Evolutionary conservation across 1,140 invertebrate genomes (phyloP).

Genomic region (Drosophila sturtevanti): DNA sequence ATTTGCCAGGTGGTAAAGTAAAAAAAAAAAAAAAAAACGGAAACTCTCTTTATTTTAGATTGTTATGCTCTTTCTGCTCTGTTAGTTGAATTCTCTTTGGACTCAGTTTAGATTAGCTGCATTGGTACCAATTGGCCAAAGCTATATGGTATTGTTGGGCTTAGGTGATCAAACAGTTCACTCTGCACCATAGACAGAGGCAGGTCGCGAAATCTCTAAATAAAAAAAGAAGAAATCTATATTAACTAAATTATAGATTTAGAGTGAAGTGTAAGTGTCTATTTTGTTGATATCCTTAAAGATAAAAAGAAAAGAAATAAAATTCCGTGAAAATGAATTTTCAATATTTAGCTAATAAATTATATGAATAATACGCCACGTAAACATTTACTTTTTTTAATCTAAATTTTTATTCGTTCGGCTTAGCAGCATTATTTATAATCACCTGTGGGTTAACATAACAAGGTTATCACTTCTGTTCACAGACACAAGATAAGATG

Average conservation of each 20-base stretch:
- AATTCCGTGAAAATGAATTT: not conserved
- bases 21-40: slow-evolving; percentile 60
- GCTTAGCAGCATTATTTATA: slow-evolving; percentile 35
- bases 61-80: not conserved
- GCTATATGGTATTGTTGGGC: slow-evolving; percentile 43
- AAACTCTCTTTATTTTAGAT: slow-evolving; percentile 12
- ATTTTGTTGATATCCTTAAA: slow-evolving; percentile 13
- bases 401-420: slow-evolving; percentile 10
- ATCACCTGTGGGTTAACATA: slow-evolving; percentile 34
- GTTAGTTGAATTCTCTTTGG: slow-evolving; percentile 14
- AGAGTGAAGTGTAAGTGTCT: slow-evolving; percentile 35
- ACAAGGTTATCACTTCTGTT: slow-evolving; percentile 51
- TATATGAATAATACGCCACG: not conserved
- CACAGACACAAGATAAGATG: slow-evolving; percentile 45
- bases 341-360: not conserved
- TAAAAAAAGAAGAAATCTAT: slow-evolving; percentile 4
- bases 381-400: not conserved
- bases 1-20: slow-evolving; percentile 69
- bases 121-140: slow-evolving; percentile 62
- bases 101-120: slow-evolving; percentile 68
- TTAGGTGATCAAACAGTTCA: slow-evolving; percentile 64
- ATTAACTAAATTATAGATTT: not conserved
- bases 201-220: slow-evolving; percentile 65
- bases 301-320: too few relatives aligned
- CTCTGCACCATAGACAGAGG: slow-evolving; percentile 52